phyloP scores from a whole-genome alignment of 2,888 invertebrate genomes.

The Palloptera scutellata region DNA sequence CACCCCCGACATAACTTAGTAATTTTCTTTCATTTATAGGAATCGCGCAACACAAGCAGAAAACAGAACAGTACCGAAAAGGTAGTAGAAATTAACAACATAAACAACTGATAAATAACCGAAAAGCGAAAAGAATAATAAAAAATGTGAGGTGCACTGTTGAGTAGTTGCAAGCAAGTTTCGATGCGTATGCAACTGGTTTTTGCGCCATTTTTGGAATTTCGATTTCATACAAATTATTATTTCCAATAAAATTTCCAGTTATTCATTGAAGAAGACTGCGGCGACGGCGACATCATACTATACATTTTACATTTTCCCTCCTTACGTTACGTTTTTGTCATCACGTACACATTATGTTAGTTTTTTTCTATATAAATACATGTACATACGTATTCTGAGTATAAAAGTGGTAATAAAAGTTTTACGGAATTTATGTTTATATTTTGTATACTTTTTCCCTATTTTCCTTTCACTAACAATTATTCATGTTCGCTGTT shows the following conservation, averaged over 20 bases:
- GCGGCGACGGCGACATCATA: too few relatives aligned
- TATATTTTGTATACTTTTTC: constrained; percentile 13
- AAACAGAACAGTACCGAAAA: too few relatives aligned
- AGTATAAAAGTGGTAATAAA: not conserved
- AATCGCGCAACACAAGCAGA: too few relatives aligned
- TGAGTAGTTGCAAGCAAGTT: not conserved
- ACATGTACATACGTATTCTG: not conserved
- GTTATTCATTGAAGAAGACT: too few relatives aligned
- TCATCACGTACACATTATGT: constrained; percentile 16
- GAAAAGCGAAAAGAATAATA: too few relatives aligned
- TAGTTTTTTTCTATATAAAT: not conserved
- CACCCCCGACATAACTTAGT: too few relatives aligned
- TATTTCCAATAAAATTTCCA: not conserved
- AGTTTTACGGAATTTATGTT: not conserved
- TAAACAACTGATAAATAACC: too few relatives aligned
- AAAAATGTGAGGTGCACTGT: not conserved
- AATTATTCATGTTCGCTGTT: not conserved
- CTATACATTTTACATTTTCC: not conserved
- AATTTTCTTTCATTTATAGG: too few relatives aligned
- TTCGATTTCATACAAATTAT: constrained; percentile 3
- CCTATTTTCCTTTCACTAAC: not conserved
- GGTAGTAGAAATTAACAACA: too few relatives aligned
- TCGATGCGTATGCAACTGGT: not conserved
- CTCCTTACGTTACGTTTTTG: constrained; percentile 1
- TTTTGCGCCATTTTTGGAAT: constrained; percentile 8